A percentile compares a stretch with the other conserved stretches of the same genome.
Conservation (phyloP, 2,797 vertebrate species). For the Mormyrops attenuatus region DNA sequence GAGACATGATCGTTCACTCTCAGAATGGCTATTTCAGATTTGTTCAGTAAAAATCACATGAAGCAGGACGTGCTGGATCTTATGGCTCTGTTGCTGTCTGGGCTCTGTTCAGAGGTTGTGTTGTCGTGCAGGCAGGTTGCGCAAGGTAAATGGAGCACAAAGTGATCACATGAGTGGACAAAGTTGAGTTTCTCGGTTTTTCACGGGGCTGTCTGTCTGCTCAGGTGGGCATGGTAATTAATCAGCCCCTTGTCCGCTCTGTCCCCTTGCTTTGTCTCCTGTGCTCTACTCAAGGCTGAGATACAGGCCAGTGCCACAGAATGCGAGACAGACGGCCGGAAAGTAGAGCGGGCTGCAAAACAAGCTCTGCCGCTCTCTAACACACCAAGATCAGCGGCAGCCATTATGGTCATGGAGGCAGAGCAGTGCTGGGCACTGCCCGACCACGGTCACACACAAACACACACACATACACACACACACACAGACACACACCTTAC, state of each 20-base stretch:
- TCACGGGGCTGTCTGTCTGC: background rate
- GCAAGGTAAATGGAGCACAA: background rate
- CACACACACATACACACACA: background rate
- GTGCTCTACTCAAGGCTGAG: background rate
- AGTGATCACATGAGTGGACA: background rate
- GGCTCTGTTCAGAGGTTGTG: background rate
- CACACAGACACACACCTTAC: too few species aligned
- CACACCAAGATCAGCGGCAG: background rate
- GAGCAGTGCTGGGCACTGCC: background rate
- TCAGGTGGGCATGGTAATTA: background rate
- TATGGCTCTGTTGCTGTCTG: background rate
- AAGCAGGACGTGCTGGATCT: background rate
- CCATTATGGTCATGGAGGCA: background rate
- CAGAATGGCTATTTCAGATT: background rate
- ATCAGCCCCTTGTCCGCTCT: slow-evolving; percentile 11
- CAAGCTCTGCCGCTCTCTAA: background rate
- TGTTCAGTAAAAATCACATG: background rate
- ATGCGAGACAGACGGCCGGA: background rate
- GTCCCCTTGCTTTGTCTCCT: background rate
- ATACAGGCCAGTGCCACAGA: slow-evolving; percentile 5
- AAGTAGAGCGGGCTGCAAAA: background rate
- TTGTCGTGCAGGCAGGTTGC: background rate
- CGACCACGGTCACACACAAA: background rate
- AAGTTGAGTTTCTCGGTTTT: background rate
- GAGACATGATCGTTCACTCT: background rate